A percentile compares a stretch with the other conserved stretches of the same genome.
Evolutionary conservation across 2,888 invertebrate species (phyloP).

Genomic region (Drosophila gaucha): DNA sequence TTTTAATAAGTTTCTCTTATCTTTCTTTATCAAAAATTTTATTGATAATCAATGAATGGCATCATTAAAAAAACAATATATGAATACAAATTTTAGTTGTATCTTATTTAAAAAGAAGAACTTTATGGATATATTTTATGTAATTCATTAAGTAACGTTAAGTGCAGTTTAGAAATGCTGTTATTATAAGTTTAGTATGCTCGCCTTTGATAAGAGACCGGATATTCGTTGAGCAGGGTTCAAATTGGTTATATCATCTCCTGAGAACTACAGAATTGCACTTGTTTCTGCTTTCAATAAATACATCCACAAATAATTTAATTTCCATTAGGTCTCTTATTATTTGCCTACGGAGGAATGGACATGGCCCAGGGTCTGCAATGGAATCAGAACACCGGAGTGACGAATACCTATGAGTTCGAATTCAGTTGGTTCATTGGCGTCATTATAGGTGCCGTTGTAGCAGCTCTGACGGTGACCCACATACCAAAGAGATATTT

Average conservation of each 20-base stretch:
- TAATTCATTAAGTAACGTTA: neutral
- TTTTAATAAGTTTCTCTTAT: neutral
- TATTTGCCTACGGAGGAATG: slow-evolving; percentile 73
- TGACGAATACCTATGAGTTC: slow-evolving; percentile 48
- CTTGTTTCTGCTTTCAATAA: no score
- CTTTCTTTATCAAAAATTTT: neutral
- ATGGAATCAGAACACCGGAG: slow-evolving; percentile 51
- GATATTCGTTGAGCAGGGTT: no score
- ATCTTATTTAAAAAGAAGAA: neutral
- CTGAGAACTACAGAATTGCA: no score
- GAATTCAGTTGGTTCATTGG: slow-evolving; percentile 78
- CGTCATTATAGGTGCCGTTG: slow-evolving; percentile 69
- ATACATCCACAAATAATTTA: no score
- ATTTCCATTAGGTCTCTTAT: slow-evolving; percentile 43
- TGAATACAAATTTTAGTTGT: neutral
- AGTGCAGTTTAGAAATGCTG: no score
- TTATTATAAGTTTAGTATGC: no score
- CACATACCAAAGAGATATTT: slow-evolving; percentile 54
- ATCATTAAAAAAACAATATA: neutral
- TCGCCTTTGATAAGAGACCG: no score
- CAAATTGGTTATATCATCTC: no score
- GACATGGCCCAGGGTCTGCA: slow-evolving; percentile 73
- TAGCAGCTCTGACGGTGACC: slow-evolving; percentile 53
- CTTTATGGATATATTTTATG: neutral
- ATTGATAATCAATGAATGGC: no score